phyloP scores from a whole-genome alignment of 2,888 invertebrate species.

The Cheilosia soror region DNA sequence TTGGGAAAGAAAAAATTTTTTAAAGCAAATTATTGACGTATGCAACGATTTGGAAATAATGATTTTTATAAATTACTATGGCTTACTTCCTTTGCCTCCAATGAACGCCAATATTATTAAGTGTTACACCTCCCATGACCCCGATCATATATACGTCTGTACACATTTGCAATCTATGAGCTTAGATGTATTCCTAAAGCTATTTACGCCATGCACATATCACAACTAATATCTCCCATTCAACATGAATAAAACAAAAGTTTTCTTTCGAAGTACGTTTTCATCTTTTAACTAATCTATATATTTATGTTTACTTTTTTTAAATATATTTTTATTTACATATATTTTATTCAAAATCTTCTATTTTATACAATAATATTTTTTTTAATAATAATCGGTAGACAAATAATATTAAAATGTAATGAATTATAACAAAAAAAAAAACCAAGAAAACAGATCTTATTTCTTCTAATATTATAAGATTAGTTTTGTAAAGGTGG shows the following conservation, averaged over 20 bases:
- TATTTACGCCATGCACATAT: neutral
- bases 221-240: neutral
- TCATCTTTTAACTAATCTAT: constrained; percentile 58
- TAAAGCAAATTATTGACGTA: constrained; percentile 48
- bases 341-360: constrained; percentile 68
- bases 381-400: constrained; percentile 62
- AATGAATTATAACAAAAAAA: constrained; percentile 70
- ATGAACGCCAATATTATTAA: constrained; percentile 41
- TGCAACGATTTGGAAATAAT: constrained; percentile 46
- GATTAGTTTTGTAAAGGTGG: constrained; percentile 68
- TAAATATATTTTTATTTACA: constrained; percentile 74
- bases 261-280: neutral
- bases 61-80: constrained; percentile 47
- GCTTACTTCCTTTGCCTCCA: constrained; percentile 21
- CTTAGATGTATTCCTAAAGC: constrained; percentile 1
- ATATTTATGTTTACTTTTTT: constrained; percentile 64
- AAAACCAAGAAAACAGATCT: constrained; percentile 57
- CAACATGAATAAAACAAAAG: neutral
- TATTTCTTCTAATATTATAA: constrained; percentile 63
- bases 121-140: neutral
- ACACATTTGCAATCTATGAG: neutral
- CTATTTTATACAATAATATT: constrained; percentile 70
- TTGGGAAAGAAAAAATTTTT: constrained; percentile 41
- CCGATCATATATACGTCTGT: constrained; percentile 9
- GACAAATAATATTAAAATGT: constrained; percentile 68